Evolutionary conservation across 2,888 invertebrate species (phyloP).

Genomic region (Galerucella pusilla): DNA sequence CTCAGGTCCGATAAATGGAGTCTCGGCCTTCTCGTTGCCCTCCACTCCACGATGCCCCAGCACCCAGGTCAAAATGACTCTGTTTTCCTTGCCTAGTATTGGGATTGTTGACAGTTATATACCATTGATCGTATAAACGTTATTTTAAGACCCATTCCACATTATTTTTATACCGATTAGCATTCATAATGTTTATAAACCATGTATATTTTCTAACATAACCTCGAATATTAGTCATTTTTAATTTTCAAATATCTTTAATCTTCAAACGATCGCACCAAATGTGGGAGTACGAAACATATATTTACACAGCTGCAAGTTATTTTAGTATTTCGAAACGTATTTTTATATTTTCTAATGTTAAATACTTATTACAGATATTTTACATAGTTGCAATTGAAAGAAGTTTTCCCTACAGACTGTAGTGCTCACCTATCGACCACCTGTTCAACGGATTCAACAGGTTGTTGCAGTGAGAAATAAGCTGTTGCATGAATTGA

Average conservation of each 20-base stretch:
- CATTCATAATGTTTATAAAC: not conserved
- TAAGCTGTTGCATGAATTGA: not conserved
- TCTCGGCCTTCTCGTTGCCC: no score
- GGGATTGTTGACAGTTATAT: no score
- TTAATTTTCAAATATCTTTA: conserved; percentile 10
- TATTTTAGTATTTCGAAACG: conserved; percentile 18
- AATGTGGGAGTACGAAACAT: conserved; percentile 26
- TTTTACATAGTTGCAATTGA: not conserved
- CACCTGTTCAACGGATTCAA: conserved; percentile 24
- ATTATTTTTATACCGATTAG: not conserved
- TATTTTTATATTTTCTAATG: conserved; percentile 11
- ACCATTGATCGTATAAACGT: not conserved
- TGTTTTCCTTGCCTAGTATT: no score
- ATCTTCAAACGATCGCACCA: conserved; percentile 13
- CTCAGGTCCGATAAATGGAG: no score
- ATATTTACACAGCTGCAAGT: conserved; percentile 13
- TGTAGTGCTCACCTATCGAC: not conserved
- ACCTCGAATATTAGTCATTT: conserved; percentile 13
- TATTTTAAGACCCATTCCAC: not conserved
- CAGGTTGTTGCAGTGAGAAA: not conserved
- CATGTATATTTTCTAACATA: not conserved
- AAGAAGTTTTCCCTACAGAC: not conserved
- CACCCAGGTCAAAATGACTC: no score
- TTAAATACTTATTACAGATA: not conserved
- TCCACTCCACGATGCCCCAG: no score